Percentiles rank a stretch among this genome's conserved stretches.
These are phyloP conservation scores for Cephonodes hylas DNA, from an alignment of 2,888 invertebrate species.

Conservation along the genomic window DNA sequence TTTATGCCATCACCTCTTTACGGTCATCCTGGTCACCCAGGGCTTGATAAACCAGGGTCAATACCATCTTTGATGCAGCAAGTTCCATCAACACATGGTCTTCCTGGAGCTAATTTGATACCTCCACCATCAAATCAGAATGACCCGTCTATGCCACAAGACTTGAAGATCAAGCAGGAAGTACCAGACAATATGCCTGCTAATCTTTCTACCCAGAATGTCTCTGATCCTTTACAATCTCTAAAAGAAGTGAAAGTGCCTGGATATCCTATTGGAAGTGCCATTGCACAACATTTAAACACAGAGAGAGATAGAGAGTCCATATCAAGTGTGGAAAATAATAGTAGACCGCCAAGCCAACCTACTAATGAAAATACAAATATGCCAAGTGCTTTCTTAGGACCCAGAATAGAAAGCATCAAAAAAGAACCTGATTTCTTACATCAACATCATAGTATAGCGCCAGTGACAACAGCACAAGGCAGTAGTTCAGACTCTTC, in stretches of 20 bases:
- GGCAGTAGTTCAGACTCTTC: constrained; percentile 62
- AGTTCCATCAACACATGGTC: constrained; percentile 58
- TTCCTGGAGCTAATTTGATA: constrained; percentile 56
- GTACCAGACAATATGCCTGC: constrained; percentile 76
- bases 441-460: constrained; percentile 70
- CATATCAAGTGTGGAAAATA: constrained; percentile 73
- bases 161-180: constrained; percentile 79
- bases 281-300: constrained; percentile 72
- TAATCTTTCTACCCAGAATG: constrained; percentile 74
- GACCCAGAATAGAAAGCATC: constrained; percentile 85
- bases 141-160: constrained; percentile 75
- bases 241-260: constrained; percentile 90
- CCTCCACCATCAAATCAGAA: constrained; percentile 56
- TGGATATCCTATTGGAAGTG: constrained; percentile 83
- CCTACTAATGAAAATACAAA: constrained; percentile 72
- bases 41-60: constrained; percentile 66
- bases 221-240: constrained; percentile 87
- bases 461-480: constrained; percentile 76
- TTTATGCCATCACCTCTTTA: constrained; percentile 79
- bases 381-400: constrained; percentile 80
- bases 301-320: constrained; percentile 76
- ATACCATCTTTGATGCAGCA: constrained; percentile 68
- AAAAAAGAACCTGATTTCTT: constrained; percentile 87
- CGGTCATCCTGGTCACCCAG: constrained; percentile 62
- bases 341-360: constrained; percentile 73